Evolutionary conservation across 2,797 vertebrate species (phyloP).

Genomic region (Hozukius guyotensis): DNA sequence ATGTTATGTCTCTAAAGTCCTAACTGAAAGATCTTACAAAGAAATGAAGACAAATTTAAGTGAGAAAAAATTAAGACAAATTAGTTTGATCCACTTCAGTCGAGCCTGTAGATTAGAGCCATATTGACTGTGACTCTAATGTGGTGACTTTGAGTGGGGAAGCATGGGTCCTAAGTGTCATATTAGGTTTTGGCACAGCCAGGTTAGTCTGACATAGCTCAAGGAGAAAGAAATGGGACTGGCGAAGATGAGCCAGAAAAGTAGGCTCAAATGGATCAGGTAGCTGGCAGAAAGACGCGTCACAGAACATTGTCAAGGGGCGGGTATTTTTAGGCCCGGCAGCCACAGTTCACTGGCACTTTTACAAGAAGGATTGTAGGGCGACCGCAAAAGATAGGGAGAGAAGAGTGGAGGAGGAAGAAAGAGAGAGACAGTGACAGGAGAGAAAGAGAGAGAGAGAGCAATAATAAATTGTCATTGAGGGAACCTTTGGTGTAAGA

Average conservation of each 20-base stretch:
- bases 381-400: conserved; percentile 62
- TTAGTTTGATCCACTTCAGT: conserved; percentile 31
- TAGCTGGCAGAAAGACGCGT: conserved; percentile 72
- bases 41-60: conserved; percentile 22
- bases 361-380: conserved; percentile 77
- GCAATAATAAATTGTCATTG: conserved; percentile 80
- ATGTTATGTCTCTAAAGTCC: background rate
- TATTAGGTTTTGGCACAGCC: conserved; percentile 69
- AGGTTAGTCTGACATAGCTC: conserved; percentile 73
- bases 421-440: conserved; percentile 31
- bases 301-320: conserved; percentile 74
- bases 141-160: conserved; percentile 54
- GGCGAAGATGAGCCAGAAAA: conserved; percentile 67
- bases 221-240: conserved; percentile 72
- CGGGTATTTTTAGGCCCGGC: conserved; percentile 80
- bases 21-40: conserved; percentile 4
- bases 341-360: conserved; percentile 76
- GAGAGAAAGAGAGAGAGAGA: conserved; percentile 24
- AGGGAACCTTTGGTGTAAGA: conserved; percentile 79
- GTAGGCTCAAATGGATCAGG: conserved; percentile 75
- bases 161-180: conserved; percentile 55
- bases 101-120: conserved; percentile 40
- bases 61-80: background rate
- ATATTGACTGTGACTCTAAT: conserved; percentile 49
- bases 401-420: conserved; percentile 35